A percentile compares a stretch with the other conserved stretches of the same genome.
Conservation (phyloP, 2,797 vertebrate genomes). For the Echiichthys vipera region DNA sequence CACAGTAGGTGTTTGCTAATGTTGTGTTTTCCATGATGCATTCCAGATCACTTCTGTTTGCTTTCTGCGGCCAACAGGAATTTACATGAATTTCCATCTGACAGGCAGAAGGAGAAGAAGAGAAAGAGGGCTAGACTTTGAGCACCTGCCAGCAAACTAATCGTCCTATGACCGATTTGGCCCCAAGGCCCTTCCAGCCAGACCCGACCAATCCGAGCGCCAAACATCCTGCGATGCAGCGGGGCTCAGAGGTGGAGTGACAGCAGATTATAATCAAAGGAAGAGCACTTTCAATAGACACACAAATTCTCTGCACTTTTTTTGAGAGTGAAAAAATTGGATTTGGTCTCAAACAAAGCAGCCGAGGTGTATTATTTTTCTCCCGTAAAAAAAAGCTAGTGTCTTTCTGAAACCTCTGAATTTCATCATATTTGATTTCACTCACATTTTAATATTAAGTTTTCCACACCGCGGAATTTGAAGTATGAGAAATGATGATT, state of each 20-base stretch:
- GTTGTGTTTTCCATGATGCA: background rate
- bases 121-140: conserved; percentile 29
- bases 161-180: conserved; percentile 58
- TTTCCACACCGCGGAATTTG: conserved; percentile 3
- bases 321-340: background rate
- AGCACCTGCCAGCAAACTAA: conserved; percentile 62
- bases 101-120: conserved; percentile 16
- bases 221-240: conserved; percentile 32
- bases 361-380: background rate
- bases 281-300: background rate
- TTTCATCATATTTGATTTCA: conserved; percentile 14
- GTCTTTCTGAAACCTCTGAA: background rate
- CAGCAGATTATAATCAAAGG: conserved; percentile 26
- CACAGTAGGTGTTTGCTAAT: background rate
- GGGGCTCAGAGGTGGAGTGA: background rate
- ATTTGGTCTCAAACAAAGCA: conserved; percentile 21
- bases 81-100: conserved; percentile 46
- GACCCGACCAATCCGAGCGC: conserved; percentile 36
- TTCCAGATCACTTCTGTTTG: conserved; percentile 19
- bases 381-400: background rate
- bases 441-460: background rate
- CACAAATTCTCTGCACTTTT: background rate
- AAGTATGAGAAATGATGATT: background rate
- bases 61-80: conserved; percentile 13
- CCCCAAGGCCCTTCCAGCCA: conserved; percentile 19